Conservation (phyloP, 92 coral and sea anemone genomes). For the Epizoanthus rinbou region DNA sequence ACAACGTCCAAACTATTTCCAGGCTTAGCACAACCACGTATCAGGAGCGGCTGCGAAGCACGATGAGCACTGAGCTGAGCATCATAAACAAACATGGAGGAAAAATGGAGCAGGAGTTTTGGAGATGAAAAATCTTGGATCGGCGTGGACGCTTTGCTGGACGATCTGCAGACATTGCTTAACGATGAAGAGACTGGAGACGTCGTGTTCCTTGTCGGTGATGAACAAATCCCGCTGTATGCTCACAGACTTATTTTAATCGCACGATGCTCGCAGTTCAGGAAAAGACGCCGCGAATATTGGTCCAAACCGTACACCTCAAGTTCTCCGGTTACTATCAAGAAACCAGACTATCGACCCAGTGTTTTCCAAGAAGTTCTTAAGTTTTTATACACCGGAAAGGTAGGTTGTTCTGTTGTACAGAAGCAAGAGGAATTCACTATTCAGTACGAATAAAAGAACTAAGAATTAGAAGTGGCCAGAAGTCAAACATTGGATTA, state of each 20-base stretch:
- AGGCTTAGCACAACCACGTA: no score
- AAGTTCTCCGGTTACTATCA: conserved; percentile 64
- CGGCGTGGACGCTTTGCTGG: conserved; percentile 70
- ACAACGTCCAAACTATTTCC: no score
- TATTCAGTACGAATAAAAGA: not conserved
- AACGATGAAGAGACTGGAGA: conserved; percentile 84
- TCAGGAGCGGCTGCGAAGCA: conserved; percentile 27
- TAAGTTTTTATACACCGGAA: conserved; percentile 85
- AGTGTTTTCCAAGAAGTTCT: conserved; percentile 90
- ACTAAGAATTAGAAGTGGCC: no score
- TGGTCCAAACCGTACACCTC: conserved; percentile 64
- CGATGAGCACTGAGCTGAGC: conserved; percentile 30
- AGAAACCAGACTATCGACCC: conserved; percentile 67
- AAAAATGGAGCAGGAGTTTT: conserved; percentile 33
- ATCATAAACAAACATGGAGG: conserved; percentile 79
- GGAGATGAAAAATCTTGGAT: conserved; percentile 61
- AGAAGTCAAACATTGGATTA: no score
- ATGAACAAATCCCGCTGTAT: conserved; percentile 60
- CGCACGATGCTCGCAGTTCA: conserved; percentile 72
- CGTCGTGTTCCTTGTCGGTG: conserved; percentile 82
- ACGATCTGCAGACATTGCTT: conserved; percentile 70
- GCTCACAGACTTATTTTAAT: conserved; percentile 83
- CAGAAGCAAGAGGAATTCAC: not conserved
- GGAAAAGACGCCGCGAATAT: conserved; percentile 66
- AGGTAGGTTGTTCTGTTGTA: conserved; percentile 55